phyloP scores from a whole-genome alignment of 2,888 invertebrate species.

The Sarcophaga rosellei region DNA sequence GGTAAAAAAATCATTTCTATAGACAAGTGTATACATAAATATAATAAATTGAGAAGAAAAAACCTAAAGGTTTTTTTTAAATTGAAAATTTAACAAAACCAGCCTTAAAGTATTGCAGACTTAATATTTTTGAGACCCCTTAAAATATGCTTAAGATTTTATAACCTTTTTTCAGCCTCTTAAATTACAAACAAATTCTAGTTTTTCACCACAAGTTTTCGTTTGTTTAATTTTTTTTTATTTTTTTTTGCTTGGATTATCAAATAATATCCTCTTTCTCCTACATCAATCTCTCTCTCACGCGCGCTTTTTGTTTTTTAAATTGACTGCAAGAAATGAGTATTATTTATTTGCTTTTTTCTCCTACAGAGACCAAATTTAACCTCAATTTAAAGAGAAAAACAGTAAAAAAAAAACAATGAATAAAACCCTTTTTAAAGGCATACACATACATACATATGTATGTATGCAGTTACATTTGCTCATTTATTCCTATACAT shows the following conservation, averaged over 20 bases:
- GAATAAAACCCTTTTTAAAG: not conserved
- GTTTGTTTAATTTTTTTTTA: too few species aligned
- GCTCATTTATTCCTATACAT: not conserved
- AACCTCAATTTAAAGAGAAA: conserved; percentile 62
- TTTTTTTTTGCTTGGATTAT: not conserved
- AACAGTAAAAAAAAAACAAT: conserved; percentile 30
- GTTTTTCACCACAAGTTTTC: not conserved
- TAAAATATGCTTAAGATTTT: too few species aligned
- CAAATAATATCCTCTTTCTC: not conserved
- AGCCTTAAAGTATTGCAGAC: too few species aligned
- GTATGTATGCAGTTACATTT: too few species aligned
- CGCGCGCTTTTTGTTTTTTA: not conserved
- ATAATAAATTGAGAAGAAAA: too few species aligned
- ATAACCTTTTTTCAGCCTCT: not conserved
- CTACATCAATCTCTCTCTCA: too few species aligned
- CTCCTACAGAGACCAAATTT: conserved; percentile 26
- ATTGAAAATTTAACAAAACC: too few species aligned
- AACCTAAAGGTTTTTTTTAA: too few species aligned
- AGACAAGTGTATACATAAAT: too few species aligned
- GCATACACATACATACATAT: not conserved
- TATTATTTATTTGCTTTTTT: conserved; percentile 1
- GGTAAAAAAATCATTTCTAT: too few species aligned
- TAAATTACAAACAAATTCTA: not conserved
- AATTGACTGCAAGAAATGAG: not conserved
- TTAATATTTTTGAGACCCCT: too few species aligned